phyloP scores from a whole-genome alignment of 2,797 vertebrate species.

The Hydrocynus forskahlii region DNA sequence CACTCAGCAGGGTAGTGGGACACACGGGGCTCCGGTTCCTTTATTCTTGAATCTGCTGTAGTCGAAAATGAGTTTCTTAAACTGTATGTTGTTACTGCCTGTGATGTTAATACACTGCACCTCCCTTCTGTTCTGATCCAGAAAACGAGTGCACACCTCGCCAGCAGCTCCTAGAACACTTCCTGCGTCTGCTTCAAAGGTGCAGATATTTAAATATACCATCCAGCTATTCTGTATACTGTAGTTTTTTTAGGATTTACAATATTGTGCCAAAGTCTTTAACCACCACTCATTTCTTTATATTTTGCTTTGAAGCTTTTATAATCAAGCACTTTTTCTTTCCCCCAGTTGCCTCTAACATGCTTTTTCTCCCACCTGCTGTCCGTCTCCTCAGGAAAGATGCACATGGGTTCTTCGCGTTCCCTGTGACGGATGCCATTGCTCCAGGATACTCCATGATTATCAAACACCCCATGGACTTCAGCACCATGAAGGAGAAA shows the following conservation, averaged over 20 bases:
- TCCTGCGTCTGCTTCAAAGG: conserved; percentile 96
- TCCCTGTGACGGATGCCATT: conserved; percentile 96
- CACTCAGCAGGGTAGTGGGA: conserved; percentile 86
- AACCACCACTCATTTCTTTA: too few species aligned
- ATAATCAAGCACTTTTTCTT: too few species aligned
- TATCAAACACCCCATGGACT: conserved; percentile 99
- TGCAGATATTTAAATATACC: conserved; percentile 56
- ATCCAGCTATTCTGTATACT: too few species aligned
- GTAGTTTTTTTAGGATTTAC: too few species aligned
- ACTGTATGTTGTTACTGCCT: not conserved
- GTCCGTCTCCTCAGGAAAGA: conserved; percentile 86
- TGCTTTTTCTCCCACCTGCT: conserved; percentile 16
- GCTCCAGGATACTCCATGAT: conserved; percentile 98
- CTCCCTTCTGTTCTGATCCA: conserved; percentile 63
- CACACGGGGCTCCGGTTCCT: too few species aligned
- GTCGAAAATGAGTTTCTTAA: too few species aligned
- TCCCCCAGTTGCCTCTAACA: not conserved
- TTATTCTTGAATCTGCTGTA: too few species aligned
- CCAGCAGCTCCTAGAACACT: conserved; percentile 94
- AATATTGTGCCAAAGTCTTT: too few species aligned
- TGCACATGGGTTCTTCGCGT: conserved; percentile 95
- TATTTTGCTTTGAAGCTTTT: too few species aligned
- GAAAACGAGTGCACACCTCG: conserved; percentile 94
- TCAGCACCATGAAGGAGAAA: conserved; percentile 98
- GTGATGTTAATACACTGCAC: conserved; percentile 3